Evolutionary conservation across 2,888 invertebrate species (phyloP).

Genomic region (Arrhopalites spinosus): DNA sequence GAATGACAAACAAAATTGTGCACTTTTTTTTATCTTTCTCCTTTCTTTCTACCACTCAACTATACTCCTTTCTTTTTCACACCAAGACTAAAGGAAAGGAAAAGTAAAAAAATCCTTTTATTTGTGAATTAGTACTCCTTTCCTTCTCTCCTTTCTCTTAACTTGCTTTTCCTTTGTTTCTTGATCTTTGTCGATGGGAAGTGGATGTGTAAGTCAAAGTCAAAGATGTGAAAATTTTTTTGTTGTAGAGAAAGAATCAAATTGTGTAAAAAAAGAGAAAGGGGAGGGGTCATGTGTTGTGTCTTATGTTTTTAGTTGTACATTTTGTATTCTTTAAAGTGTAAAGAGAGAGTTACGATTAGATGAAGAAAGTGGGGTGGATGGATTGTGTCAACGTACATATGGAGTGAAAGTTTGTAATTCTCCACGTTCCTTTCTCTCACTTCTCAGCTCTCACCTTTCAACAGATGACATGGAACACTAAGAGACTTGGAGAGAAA

Average conservation of each 20-base stretch:
- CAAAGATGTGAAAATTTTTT: too few relatives aligned
- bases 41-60: conserved; percentile 3
- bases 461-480: conserved; percentile 12
- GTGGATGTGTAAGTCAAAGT: too few relatives aligned
- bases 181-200: too few relatives aligned
- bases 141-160: neutral
- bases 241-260: too few relatives aligned
- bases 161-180: too few relatives aligned
- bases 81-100: neutral
- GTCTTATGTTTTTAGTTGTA: too few relatives aligned
- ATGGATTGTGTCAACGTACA: neutral
- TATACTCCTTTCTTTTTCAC: neutral
- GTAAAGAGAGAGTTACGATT: neutral
- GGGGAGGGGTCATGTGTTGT: too few relatives aligned
- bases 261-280: too few relatives aligned
- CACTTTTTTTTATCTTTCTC: neutral
- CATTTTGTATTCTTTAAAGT: neutral
- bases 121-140: neutral
- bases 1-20: conserved; percentile 4
- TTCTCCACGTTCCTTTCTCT: conserved; percentile 3
- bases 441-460: conserved; percentile 3
- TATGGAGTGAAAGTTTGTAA: neutral
- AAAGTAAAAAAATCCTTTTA: neutral
- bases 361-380: neutral
- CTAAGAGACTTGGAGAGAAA: neutral